Evolutionary conservation across 2,888 invertebrate genomes (phyloP).

Genomic region (Andricus quercusramuli): DNA sequence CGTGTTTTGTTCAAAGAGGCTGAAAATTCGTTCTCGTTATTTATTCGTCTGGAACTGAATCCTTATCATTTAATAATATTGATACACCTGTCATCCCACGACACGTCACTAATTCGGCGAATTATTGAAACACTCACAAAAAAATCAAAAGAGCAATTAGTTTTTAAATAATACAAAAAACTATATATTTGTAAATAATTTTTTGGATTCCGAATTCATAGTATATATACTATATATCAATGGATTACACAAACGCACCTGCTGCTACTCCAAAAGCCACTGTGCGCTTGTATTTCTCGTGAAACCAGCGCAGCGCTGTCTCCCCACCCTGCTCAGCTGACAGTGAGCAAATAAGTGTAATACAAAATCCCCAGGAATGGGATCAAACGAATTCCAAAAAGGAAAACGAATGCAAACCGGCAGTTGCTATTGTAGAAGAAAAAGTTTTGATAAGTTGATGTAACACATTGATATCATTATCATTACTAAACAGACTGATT

Average conservation of each 20-base stretch:
- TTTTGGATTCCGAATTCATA: neutral
- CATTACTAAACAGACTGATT: too few relatives aligned
- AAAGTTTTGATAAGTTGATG: too few relatives aligned
- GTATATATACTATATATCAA: neutral
- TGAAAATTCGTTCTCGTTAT: conserved; percentile 21
- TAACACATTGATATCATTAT: too few relatives aligned
- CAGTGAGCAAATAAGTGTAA: neutral
- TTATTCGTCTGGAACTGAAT: conserved; percentile 30
- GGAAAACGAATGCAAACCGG: too few relatives aligned
- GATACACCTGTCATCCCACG: neutral
- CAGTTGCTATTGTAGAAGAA: too few relatives aligned
- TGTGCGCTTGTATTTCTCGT: conserved; percentile 3
- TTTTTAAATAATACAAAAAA: neutral
- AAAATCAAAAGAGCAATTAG: neutral
- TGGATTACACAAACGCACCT: conserved; percentile 1
- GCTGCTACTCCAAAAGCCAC: conserved; percentile 26
- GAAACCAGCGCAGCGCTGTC: conserved; percentile 1
- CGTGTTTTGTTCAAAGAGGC: conserved; percentile 12
- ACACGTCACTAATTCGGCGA: neutral
- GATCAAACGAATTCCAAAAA: neutral
- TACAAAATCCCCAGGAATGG: neutral
- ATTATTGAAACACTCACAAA: neutral
- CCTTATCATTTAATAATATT: conserved; percentile 38
- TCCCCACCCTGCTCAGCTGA: neutral
- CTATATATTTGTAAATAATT: neutral